phyloP scores from a whole-genome alignment of 2,888 invertebrate genomes.

The Yponomeuta malinellus region DNA sequence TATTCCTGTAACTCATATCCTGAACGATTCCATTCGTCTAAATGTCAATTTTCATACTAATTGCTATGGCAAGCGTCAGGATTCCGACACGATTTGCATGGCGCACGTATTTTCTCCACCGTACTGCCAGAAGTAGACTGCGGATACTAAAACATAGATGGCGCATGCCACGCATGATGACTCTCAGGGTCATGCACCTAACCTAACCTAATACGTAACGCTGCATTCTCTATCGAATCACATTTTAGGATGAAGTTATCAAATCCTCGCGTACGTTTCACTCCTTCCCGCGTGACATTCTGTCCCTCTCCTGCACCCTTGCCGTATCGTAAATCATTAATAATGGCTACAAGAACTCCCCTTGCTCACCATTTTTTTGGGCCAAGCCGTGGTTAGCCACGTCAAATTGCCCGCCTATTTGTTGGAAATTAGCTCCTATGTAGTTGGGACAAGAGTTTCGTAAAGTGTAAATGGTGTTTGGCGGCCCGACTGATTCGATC shows the following conservation, averaged over 20 bases:
- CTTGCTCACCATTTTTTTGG: constrained; percentile 1
- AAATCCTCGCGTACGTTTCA: constrained; percentile 9
- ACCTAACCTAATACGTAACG: too few species aligned
- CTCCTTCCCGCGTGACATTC: constrained; percentile 1
- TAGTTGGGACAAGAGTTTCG: neutral
- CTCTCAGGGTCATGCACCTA: too few species aligned
- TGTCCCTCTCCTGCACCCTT: constrained; percentile 13
- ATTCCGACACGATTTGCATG: too few species aligned
- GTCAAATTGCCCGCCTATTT: neutral
- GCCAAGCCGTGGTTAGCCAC: neutral
- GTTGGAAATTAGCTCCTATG: constrained; percentile 9
- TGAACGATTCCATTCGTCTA: too few species aligned
- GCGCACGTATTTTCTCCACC: too few species aligned
- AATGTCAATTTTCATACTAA: too few species aligned
- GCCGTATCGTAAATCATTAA: constrained; percentile 16
- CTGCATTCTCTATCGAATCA: neutral
- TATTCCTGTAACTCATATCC: too few species aligned
- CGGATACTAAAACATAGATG: neutral
- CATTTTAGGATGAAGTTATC: constrained; percentile 12
- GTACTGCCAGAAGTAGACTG: neutral
- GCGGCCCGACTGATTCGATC: constrained; percentile 16
- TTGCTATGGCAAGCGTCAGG: too few species aligned
- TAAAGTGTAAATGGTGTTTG: constrained; percentile 21
- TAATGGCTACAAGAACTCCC: constrained; percentile 18
- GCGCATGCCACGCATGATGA: neutral